Percentiles rank a stretch among this genome's conserved stretches.
Evolutionary conservation across 2,797 vertebrate species (phyloP).

Genomic region (Aulostomus chinensis): DNA sequence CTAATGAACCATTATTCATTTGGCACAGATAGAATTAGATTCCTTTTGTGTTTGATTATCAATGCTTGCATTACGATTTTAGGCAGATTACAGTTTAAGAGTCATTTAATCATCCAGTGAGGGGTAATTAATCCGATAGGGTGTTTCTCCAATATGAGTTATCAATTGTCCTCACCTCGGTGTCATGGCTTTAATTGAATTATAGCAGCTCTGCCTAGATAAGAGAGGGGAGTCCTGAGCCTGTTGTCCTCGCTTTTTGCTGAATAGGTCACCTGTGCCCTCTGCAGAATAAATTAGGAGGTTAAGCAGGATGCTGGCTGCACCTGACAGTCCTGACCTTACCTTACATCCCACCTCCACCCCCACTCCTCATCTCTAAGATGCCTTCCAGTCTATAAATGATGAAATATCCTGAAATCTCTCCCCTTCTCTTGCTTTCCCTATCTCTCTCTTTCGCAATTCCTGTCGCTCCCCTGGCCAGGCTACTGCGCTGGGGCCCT

Average conservation of each 20-base stretch:
- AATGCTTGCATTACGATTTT: conserved; percentile 61
- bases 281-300: conserved; percentile 16
- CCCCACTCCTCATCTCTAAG: conserved; percentile 29
- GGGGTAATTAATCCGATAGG: conserved; percentile 60
- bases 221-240: conserved; percentile 17
- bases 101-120: conserved; percentile 49
- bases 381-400: conserved; percentile 41
- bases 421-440: conserved; percentile 1
- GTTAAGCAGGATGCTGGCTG: conserved; percentile 34
- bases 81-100: conserved; percentile 67
- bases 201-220: conserved; percentile 48
- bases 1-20: conserved; percentile 68
- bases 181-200: conserved; percentile 70
- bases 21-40: conserved; percentile 49
- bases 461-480: conserved; percentile 33
- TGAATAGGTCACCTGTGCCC: conserved; percentile 36
- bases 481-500: conserved; percentile 24
- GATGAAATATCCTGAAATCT: conserved; percentile 74
- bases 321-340: conserved; percentile 34
- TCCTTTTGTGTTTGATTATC: conserved; percentile 62
- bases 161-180: conserved; percentile 64
- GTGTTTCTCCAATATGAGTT: conserved; percentile 47
- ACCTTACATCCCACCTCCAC: conserved; percentile 5
- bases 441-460: conserved; percentile 11
- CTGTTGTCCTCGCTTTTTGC: conserved; percentile 5